A percentile compares a stretch with the other conserved stretches of the same genome.
phyloP scores from a whole-genome alignment of 1,140 invertebrate species.

The Lordiphosa mommai region DNA sequence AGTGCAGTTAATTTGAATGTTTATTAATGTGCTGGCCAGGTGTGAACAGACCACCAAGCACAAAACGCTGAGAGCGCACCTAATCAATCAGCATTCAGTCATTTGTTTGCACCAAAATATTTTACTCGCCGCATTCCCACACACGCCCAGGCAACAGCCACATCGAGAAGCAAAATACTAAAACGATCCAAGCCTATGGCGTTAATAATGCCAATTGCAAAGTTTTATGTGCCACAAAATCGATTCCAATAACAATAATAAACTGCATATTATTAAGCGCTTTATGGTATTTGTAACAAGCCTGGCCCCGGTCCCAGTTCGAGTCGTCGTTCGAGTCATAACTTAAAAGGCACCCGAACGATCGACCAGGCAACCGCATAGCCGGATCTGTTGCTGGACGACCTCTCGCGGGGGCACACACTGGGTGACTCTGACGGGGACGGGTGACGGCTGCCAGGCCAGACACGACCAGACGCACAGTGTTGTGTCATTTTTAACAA shows the following conservation, averaged over 20 bases:
- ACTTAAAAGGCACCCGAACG: constrained; percentile 33
- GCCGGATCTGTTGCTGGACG: constrained; percentile 63
- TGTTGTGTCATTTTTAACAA: constrained; percentile 35
- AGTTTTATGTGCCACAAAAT: constrained; percentile 67
- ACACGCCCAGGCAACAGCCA: constrained; percentile 39
- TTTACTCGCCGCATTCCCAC: constrained; percentile 49
- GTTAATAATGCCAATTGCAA: constrained; percentile 75
- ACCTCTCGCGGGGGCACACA: constrained; percentile 70
- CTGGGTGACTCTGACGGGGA: background rate
- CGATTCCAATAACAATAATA: constrained; percentile 72
- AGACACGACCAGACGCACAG: constrained; percentile 41
- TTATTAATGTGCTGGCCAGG: constrained; percentile 66
- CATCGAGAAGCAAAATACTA: constrained; percentile 18
- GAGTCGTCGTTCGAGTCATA: constrained; percentile 22
- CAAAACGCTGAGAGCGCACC: constrained; percentile 10
- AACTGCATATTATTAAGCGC: constrained; percentile 74
- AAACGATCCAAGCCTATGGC: constrained; percentile 60
- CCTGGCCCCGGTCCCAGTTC: constrained; percentile 6
- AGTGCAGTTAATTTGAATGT: constrained; percentile 69
- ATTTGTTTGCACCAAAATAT: constrained; percentile 44
- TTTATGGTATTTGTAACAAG: constrained; percentile 69
- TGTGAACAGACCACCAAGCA: constrained; percentile 50
- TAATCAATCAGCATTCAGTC: constrained; percentile 72
- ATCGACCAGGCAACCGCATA: constrained; percentile 39
- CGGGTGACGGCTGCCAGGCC: constrained; percentile 8